Base-by-base conservation (phyloP, 2,888 invertebrate genomes). In the Drosophila buzzatii region DNA sequence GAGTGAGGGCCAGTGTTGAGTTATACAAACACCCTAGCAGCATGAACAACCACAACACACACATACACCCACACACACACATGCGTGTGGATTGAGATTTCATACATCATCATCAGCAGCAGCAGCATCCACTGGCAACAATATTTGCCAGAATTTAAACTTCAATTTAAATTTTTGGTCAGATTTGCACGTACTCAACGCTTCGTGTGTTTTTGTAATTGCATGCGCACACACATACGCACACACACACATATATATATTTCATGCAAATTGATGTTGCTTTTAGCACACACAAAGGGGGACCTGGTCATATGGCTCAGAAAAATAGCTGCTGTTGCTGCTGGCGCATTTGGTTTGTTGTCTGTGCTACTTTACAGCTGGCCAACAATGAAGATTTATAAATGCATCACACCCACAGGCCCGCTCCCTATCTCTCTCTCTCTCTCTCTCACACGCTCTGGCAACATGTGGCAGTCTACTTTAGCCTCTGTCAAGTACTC, bases 101-200 rank as follows among this genome's bases (percentile, higher is more conserved):
- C 37, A 39, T 39, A 39, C 37, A 39, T 39, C 37, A 39, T 4
- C 35, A 37, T 75, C 77, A 66, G 73, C 71, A 69, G 66, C 66
- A 51, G 62, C 73, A 52, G 75, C 52, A 41, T 3, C 14, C 76
- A 71, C 71, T 27, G 77, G 76, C 76, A 78, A 68, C 78, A 78
- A 80, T 80, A 78, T 78, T 78, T 78, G 72, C 80, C 78, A 78
- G 73, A 88, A 85, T 89, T 79, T 90, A 79, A 82, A 82, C 84
- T 90, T 84, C 87, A 88, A 84, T 90, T 88, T 89, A 82, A 89
- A 88, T 89, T 90, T 87, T 88, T 90, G 87, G 90, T 86, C 87
- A 89, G 87, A 82, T 84, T 90, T 89, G 90, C 87, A 90, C 82
- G 87, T 85, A 88, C 80, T 83, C 79, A 76, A 73, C 70, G 63